Base-by-base conservation (phyloP, 92 coral and sea anemone species). In the Chrysogorgia sp. region DNA sequence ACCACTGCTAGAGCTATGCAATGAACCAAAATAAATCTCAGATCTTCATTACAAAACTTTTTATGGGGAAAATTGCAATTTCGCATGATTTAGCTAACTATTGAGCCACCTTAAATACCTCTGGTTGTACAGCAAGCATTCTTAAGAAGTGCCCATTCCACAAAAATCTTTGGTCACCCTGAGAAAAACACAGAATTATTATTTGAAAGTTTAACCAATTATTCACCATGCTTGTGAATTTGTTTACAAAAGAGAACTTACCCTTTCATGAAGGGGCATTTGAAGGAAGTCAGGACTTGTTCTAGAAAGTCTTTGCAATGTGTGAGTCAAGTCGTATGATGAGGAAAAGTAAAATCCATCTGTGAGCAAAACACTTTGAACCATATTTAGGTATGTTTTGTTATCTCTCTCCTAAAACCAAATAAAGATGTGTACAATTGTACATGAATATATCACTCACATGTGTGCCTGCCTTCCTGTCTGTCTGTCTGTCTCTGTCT, bases 231-330 rank as follows among this genome's bases (percentile, higher is more conserved):
- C 9, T 24, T 40, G 21, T 24, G 31, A 24, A 47, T n/a, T n/a
- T n/a, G n/a, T n/a, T n/a, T 7, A 47, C 53, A 15, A 47, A 6
- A 43, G 0, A 12, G 5, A 22, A 60, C 69, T 72, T 82, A 92
- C 97, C 90, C 98, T 86, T 85, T 94, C 98, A 81, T 82, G 92
- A 4, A 94, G 87, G 28, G 97, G 98, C 97, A 94, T 94, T 81
- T 94, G 98, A 25, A 84, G 75, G 67, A 94, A 94, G 31, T 94
- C 98, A 33, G 98, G 97, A 61, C 98, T 94, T 19, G 97, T 89
- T 62, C 88, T 87, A 5, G 98, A 91, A 22, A 94, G 85, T 29
- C 98, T 79, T 78, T 94, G 98, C 79, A 91, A 66, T 5, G 98
- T 89, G 78, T 94, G 98, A 8, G 98, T 94, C 10, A 94, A 88